Evolutionary conservation across 2,888 invertebrate genomes (phyloP).

Genomic region (Pimpla rufipes): DNA sequence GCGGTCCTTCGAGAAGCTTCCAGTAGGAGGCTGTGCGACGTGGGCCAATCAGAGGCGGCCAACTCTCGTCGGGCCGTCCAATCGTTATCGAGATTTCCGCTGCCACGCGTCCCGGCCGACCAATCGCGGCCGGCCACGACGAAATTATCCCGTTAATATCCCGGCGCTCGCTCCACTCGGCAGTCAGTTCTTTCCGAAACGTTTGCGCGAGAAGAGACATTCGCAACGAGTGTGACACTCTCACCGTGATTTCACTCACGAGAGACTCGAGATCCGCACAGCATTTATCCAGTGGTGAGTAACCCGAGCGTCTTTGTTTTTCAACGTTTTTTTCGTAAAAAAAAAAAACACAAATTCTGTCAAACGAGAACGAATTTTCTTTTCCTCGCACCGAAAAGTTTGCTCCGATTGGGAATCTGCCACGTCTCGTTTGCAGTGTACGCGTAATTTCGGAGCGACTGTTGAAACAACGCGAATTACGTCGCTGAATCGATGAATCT

Average conservation of each 20-base stretch:
- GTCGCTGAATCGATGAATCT: neutral
- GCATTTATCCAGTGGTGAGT: slow-evolving; percentile 69
- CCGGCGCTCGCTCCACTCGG: slow-evolving; percentile 75
- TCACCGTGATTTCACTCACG: slow-evolving; percentile 57
- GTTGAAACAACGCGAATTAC: neutral
- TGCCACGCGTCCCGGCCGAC: slow-evolving; percentile 82
- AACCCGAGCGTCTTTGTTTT: slow-evolving; percentile 22
- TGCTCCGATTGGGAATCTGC: slow-evolving; percentile 21
- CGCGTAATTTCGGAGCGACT: neutral
- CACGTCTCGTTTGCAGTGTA: slow-evolving; percentile 50
- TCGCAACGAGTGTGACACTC: slow-evolving; percentile 57
- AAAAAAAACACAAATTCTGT: too few relatives aligned
- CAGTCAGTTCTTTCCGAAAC: slow-evolving; percentile 81
- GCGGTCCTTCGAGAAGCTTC: slow-evolving; percentile 76
- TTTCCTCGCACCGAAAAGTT: neutral
- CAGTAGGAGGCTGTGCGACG: slow-evolving; percentile 84
- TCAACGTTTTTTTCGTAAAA: slow-evolving; percentile 57
- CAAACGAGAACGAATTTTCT: neutral
- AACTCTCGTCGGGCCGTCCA: slow-evolving; percentile 87
- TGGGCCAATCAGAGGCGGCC: slow-evolving; percentile 89
- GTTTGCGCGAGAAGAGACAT: slow-evolving; percentile 61
- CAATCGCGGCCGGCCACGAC: slow-evolving; percentile 89
- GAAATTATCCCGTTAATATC: slow-evolving; percentile 83
- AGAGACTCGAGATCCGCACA: slow-evolving; percentile 34
- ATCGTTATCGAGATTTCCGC: slow-evolving; percentile 85